Evolutionary conservation across 1,140 invertebrate species (phyloP).

Genomic region (Gonioctena quinquepunctata): DNA sequence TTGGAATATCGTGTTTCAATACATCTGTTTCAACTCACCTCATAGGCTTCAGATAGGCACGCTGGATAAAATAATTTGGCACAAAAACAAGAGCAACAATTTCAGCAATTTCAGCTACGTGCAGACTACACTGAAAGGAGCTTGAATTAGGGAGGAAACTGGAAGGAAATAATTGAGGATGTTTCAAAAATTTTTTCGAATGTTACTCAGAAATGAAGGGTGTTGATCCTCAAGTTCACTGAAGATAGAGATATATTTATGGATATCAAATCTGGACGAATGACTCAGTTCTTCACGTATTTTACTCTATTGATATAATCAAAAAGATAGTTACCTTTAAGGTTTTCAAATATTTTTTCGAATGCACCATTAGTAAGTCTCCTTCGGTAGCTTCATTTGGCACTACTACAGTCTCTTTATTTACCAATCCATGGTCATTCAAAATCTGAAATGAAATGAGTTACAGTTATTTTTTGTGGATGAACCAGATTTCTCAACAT

Average conservation of each 20-base stretch:
- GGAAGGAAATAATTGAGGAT: no score
- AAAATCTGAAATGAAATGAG: slow-evolving; percentile 60
- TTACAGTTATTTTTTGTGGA: background rate
- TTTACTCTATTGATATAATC: background rate
- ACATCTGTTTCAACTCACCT: no score
- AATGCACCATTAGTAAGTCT: slow-evolving; percentile 75
- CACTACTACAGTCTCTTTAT: slow-evolving; percentile 60
- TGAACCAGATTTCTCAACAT: background rate
- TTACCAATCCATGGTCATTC: slow-evolving; percentile 60
- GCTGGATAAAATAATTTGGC: slow-evolving; percentile 79
- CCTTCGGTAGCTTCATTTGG: slow-evolving; percentile 71
- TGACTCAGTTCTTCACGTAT: no score
- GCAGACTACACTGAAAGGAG: slow-evolving; percentile 66
- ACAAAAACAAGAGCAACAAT: slow-evolving; percentile 73
- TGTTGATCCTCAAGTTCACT: no score
- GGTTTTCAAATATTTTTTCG: slow-evolving; percentile 71
- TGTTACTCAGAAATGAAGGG: no score
- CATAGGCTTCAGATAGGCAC: slow-evolving; percentile 75
- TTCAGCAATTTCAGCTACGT: slow-evolving; percentile 79
- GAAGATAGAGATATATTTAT: no score
- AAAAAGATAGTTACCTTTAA: slow-evolving; percentile 59
- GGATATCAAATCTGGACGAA: no score
- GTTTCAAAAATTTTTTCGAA: no score
- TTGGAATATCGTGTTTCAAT: background rate
- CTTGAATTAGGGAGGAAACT: no score